A percentile compares a stretch with the other conserved stretches of the same genome.
phyloP scores from a whole-genome alignment of 2,113 vertebrate genomes.

The rat (Rattus norvegicus) region DNA sequence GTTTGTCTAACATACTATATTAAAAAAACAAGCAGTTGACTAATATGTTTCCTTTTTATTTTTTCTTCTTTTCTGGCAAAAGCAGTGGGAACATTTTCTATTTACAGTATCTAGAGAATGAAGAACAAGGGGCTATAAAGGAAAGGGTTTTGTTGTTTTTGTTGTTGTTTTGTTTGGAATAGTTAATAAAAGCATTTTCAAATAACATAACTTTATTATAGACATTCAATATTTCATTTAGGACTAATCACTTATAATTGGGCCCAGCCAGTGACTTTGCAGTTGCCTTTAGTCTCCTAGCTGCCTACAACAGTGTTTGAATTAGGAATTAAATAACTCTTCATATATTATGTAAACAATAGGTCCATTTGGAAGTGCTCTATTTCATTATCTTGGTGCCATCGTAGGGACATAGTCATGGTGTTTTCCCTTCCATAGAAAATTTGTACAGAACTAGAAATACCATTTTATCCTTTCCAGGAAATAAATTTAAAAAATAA shows the following conservation, averaged over 20 bases:
- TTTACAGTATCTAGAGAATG: slow-evolving; percentile 61
- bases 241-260: slow-evolving; percentile 32
- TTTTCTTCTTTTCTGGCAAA: not conserved
- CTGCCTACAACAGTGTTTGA: not conserved
- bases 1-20: slow-evolving; percentile 58
- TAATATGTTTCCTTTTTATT: slow-evolving; percentile 34
- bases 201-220: slow-evolving; percentile 38
- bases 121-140: slow-evolving; percentile 57
- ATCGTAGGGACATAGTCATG: not conserved
- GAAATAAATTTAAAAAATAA: not conserved
- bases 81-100: slow-evolving; percentile 11
- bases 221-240: slow-evolving; percentile 36
- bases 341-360: not conserved
- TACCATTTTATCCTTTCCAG: not conserved
- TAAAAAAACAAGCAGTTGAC: slow-evolving; percentile 56
- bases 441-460: slow-evolving; percentile 24
- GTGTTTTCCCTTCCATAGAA: not conserved
- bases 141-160: not conserved
- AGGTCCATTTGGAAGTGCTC: not conserved
- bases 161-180: slow-evolving; percentile 36
- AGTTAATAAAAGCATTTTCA: slow-evolving; percentile 66
- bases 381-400: slow-evolving; percentile 60
- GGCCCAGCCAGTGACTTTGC: slow-evolving; percentile 23
- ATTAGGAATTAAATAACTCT: not conserved
- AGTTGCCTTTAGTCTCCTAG: not conserved